Evolutionary conservation across 2,113 vertebrate species (phyloP).

Genomic region (Protomyctophum bolini): DNA sequence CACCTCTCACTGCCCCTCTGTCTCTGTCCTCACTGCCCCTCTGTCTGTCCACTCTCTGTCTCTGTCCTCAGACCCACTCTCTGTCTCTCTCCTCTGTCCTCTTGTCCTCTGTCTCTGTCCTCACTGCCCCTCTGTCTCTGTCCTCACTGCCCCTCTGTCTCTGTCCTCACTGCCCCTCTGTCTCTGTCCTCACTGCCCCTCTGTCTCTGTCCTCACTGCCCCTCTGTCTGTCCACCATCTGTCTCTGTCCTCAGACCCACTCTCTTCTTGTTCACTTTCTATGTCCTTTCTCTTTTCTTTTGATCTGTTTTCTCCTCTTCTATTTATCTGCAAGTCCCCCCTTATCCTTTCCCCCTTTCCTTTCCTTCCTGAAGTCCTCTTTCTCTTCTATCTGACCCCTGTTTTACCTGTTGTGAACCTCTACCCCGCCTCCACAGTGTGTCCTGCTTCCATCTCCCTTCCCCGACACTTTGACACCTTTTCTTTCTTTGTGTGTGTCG

Average conservation of each 20-base stretch:
- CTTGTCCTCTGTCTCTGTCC: slow-evolving; percentile 7
- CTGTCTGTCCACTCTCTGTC: slow-evolving; percentile 60
- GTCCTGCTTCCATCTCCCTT: slow-evolving; percentile 8
- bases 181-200: slow-evolving; percentile 55
- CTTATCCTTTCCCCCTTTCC: background rate
- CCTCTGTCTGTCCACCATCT: slow-evolving; percentile 72
- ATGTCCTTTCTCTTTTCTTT: slow-evolving; percentile 25
- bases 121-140: too few relatives aligned
- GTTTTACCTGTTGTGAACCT: slow-evolving; percentile 19
- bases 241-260: slow-evolving; percentile 7
- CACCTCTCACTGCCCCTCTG: slow-evolving; percentile 56
- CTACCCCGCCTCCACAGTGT: background rate
- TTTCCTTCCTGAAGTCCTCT: background rate
- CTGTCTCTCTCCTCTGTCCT: too few relatives aligned
- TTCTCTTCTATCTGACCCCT: background rate
- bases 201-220: too few relatives aligned
- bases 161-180: background rate
- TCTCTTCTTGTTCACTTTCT: background rate
- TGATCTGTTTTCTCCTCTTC: slow-evolving; percentile 1
- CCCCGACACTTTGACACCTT: background rate
- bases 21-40: slow-evolving; percentile 68
- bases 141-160: slow-evolving; percentile 84
- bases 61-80: slow-evolving; percentile 6
- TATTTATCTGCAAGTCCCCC: background rate
- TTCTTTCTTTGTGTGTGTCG: slow-evolving; percentile 33